Base-by-base conservation (phyloP, 2,113 vertebrate species). In the Mandrillus leucophaeus region DNA sequence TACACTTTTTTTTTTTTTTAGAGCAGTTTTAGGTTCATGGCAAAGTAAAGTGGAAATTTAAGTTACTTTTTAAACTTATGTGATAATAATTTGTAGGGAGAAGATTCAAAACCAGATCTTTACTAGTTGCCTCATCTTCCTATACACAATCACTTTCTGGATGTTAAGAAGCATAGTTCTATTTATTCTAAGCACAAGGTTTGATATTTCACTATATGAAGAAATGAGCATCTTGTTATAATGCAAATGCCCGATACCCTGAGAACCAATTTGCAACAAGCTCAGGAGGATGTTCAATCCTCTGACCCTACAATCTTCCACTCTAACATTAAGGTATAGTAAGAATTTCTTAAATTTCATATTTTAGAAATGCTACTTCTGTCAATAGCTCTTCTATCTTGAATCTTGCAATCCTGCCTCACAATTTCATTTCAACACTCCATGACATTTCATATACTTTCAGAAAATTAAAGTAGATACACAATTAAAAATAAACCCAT, bases 341-440 rank as follows among this genome's bases (percentile, higher is more conserved):
- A 90, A 73, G 32, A 75, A 89, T 95, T 95, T 52, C 55, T 50
- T 95, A 93, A 87, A 93, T 90, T 82, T 27, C 35, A 52, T 35
- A 81, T 95, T 66, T 82, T 52, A 40, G 61, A 84, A 97, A 79
- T 88, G n/a, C 50, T 61, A 88, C 59, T 91, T 88, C 32, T 88
- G 16, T 78, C 50, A 52, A 72, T 8, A 90, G 59, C 13, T 50
- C 18, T 87, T 61, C 59, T 80, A 50, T 52, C n/a, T 90, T 82
- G 50, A 90, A 72, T 91, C 50, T 61, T 96, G n/a, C 4, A 88
- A 45, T 70, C 6, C 32, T 91, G 48, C 16, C 40, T 96, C 61
- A 59, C 32, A 45, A 91, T 82, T 96, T 75, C 38, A 91, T 82
- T 96, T 75, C 38, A 68, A 30, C 4, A 76, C 30, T 93, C 55